phyloP scores from a whole-genome alignment of 2,113 vertebrate species.

The Lepisosteus osseus region DNA sequence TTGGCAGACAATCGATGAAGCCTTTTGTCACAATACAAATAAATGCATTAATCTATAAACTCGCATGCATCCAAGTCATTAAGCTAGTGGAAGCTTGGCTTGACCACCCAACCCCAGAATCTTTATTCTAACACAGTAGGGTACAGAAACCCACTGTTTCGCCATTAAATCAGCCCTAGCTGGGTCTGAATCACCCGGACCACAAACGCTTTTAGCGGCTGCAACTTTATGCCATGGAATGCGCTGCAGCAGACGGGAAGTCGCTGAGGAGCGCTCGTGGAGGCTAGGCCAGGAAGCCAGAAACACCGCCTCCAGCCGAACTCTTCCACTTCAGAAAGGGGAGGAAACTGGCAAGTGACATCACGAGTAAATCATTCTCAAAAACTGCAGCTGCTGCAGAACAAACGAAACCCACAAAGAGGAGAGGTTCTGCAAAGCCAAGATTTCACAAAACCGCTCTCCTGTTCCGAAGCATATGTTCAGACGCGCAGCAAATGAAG shows the following conservation, averaged over 20 bases:
- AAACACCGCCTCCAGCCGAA: not conserved
- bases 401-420: not conserved
- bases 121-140: not conserved
- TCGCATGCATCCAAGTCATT: slow-evolving; percentile 13
- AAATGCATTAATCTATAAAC: not conserved
- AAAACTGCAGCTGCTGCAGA: slow-evolving; percentile 8
- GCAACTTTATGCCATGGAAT: not conserved
- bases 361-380: not conserved
- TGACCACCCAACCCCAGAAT: not conserved
- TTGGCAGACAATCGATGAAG: not conserved
- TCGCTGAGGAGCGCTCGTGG: not conserved
- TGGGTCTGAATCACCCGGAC: slow-evolving; percentile 1
- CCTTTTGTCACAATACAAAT: not conserved
- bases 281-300: not conserved
- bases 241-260: slow-evolving; percentile 4
- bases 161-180: not conserved
- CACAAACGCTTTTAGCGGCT: not conserved
- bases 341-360: not conserved
- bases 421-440: not conserved
- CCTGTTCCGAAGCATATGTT: not conserved
- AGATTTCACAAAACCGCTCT: not conserved
- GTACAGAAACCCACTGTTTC: slow-evolving; percentile 1
- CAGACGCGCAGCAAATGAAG: not conserved
- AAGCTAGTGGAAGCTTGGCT: not conserved
- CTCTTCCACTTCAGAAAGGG: not conserved